Base-by-base conservation (phyloP, 2,113 vertebrate genomes). In the Halichoerus grypus region DNA sequence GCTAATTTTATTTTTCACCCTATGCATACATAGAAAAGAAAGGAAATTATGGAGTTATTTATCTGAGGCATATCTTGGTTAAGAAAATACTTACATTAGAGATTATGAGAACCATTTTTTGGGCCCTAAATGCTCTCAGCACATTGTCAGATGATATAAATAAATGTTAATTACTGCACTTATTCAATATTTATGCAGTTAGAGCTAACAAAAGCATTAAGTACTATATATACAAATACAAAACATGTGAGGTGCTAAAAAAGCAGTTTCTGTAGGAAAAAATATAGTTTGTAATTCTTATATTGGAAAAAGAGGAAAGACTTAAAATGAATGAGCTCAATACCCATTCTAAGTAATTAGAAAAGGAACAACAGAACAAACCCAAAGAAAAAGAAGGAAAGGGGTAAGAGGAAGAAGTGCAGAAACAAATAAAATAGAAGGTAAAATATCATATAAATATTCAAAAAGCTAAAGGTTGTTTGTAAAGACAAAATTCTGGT, bases 381-480 rank as follows among this genome's bases (percentile, higher is more conserved):
- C 19, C 12, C 53, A 97, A 81, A 95, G 51, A 65, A 96, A 5
- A 72, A 76, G 76, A 21, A 88, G 67, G 79, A 92, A 96, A 59
- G 19, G 39, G 7, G 53, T 19, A 39, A 77, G 49, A 77, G 26
- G 74, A 91, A 39, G 8, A 42, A 91, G 22, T n/a, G 28, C 39
- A 10, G 53, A 95, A 95, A 31, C 15, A 82, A 69, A 86, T 71
- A 49, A 91, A 91, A 83, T 6, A 53, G 26, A 31, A 92, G 90
- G 57, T 39, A 77, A 97, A 83, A 81, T 59, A 57, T 91, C 21
- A 79, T 42, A 42, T 79, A 90, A 69, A 77, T 69, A 96, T 79
- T 74, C 12, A 91, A 85, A 97, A 94, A 49, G 10, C 28, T 84
- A 79, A 88, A 88, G 91, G 18, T 21, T 97, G 26, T 55, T 87